phyloP scores from a whole-genome alignment of 2,888 invertebrate species.

The Acronicta psi region DNA sequence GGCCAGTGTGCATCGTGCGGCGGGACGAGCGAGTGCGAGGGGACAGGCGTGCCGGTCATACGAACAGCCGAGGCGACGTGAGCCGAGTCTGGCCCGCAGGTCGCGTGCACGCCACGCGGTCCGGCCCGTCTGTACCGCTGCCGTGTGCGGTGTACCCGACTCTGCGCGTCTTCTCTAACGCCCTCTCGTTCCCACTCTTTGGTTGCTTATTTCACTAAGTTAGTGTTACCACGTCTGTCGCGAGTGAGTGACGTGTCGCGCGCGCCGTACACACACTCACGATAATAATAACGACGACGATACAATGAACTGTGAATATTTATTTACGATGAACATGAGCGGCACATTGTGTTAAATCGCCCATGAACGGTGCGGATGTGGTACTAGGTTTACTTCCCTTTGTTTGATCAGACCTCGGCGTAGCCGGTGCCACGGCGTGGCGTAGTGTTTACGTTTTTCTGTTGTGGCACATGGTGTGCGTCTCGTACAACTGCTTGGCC shows the following conservation, averaged over 20 bases:
- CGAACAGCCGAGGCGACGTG: conserved; percentile 15
- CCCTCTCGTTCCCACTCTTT: conserved; percentile 78
- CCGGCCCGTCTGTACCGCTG: conserved; percentile 31
- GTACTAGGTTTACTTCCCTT: conserved; percentile 36
- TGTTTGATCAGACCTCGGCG: conserved; percentile 63
- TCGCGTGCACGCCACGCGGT: conserved; percentile 51
- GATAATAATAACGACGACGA: conserved; percentile 64
- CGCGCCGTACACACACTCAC: conserved; percentile 54
- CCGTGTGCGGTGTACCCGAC: conserved; percentile 53
- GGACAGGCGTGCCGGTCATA: conserved; percentile 17
- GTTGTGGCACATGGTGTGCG: conserved; percentile 67
- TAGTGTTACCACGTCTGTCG: conserved; percentile 78
- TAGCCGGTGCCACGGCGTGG: conserved; percentile 51
- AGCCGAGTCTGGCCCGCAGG: conserved; percentile 31
- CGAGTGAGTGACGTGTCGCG: conserved; percentile 76
- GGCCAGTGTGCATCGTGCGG: conserved; percentile 40
- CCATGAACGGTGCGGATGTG: conserved; percentile 59
- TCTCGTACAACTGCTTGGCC: conserved; percentile 57
- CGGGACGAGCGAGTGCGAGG: conserved; percentile 11
- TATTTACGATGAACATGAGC: conserved; percentile 64
- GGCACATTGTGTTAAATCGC: conserved; percentile 62
- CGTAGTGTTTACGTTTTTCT: conserved; percentile 75
- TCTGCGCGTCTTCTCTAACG: conserved; percentile 62
- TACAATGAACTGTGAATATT: conserved; percentile 72
- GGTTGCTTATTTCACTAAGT: conserved; percentile 73